Conservation (phyloP, 37 sponge, comb jelly and placozoan genomes). For the Dysidea cf. avara region DNA sequence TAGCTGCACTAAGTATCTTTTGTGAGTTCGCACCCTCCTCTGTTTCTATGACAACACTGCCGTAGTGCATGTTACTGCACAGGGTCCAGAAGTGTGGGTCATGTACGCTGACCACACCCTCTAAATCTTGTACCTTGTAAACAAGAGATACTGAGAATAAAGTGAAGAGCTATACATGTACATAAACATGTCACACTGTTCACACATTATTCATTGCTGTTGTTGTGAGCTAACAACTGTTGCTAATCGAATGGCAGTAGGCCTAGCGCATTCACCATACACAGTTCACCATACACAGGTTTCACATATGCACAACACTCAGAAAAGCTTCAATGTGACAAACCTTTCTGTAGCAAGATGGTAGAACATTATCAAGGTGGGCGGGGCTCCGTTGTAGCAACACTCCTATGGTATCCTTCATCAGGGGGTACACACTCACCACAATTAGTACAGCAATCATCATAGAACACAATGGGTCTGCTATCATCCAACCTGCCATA, state of each 20-base stretch:
- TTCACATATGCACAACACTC: too few relatives aligned
- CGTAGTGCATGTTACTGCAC: slow-evolving; percentile 48
- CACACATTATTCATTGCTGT: not conserved
- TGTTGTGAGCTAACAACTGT: too few relatives aligned
- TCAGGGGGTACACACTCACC: slow-evolving; percentile 77
- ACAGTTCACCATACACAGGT: not conserved
- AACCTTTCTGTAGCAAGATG: slow-evolving; percentile 47
- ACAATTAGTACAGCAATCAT: slow-evolving; percentile 82
- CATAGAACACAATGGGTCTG: slow-evolving; percentile 91
- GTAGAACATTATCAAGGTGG: slow-evolving; percentile 55
- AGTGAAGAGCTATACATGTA: not conserved
- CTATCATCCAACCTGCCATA: slow-evolving; percentile 80
- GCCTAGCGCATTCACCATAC: too few relatives aligned
- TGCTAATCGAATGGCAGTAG: too few relatives aligned
- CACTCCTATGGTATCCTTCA: slow-evolving; percentile 68
- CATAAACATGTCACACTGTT: not conserved
- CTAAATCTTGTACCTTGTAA: slow-evolving; percentile 48
- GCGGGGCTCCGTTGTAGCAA: slow-evolving; percentile 78
- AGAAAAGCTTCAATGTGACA: too few relatives aligned
- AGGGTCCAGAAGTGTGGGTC: slow-evolving; percentile 88
- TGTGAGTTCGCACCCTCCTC: slow-evolving; percentile 20
- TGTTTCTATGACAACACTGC: slow-evolving; percentile 57
- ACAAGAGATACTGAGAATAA: slow-evolving; percentile 6
- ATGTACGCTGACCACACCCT: slow-evolving; percentile 64
- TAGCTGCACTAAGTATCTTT: slow-evolving; percentile 16